These are phyloP conservation scores for Netelia virgata DNA, from an alignment of 2,888 invertebrate species.

Conservation along the genomic window DNA sequence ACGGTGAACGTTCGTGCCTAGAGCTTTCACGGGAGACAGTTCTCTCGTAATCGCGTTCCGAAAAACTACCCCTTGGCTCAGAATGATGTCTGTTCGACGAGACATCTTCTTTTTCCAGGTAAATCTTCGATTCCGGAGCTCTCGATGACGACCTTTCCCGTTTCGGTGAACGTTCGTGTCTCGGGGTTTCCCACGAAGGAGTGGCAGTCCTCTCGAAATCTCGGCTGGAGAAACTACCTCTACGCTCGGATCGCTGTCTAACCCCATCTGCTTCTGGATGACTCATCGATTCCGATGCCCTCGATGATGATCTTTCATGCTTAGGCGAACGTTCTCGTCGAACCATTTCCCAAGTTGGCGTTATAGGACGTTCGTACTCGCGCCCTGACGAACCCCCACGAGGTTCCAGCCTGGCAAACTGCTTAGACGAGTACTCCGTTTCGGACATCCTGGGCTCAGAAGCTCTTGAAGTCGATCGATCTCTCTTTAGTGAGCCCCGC, in stretches of 20 bases:
- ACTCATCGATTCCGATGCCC: conserved; percentile 70
- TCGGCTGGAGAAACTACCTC: conserved; percentile 67
- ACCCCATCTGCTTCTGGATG: conserved; percentile 72
- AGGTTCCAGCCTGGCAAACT: conserved; percentile 60
- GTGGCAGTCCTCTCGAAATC: conserved; percentile 42
- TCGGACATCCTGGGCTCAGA: conserved; percentile 34
- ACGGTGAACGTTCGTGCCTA: conserved; percentile 61
- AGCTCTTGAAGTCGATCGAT: conserved; percentile 62
- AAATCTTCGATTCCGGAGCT: conserved; percentile 70
- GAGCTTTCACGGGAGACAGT: conserved; percentile 46
- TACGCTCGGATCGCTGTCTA: conserved; percentile 70
- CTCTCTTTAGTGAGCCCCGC: conserved; percentile 51
- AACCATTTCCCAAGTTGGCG: conserved; percentile 74
- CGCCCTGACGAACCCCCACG: conserved; percentile 70
- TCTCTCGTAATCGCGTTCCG: conserved; percentile 50
- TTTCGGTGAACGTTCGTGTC: conserved; percentile 64
- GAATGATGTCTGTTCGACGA: conserved; percentile 72
- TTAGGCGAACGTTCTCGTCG: conserved; percentile 62
- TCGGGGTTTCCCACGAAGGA: conserved; percentile 74
- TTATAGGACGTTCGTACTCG: conserved; percentile 71
- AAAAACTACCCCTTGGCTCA: conserved; percentile 71
- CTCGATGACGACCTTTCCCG: conserved; percentile 74
- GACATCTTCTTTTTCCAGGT: conserved; percentile 72
- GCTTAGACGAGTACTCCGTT: conserved; percentile 16
- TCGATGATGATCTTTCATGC: conserved; percentile 73